A percentile compares a stretch with the other conserved stretches of the same genome.
Evolutionary conservation across 2,888 invertebrate species (phyloP).

Genomic region (Ochlodes sylvanus): DNA sequence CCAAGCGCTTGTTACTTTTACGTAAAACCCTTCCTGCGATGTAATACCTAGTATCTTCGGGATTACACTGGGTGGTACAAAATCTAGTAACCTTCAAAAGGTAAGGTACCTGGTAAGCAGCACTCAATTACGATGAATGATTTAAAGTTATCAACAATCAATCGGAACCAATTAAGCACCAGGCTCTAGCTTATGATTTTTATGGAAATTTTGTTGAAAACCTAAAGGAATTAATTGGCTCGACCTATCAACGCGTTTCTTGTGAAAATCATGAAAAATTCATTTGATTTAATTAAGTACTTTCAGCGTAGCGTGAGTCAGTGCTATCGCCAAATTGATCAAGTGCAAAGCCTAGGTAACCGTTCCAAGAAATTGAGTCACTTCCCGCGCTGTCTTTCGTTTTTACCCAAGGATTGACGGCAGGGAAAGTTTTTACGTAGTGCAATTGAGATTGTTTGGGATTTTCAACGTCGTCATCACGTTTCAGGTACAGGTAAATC

Average conservation of each 20-base stretch:
- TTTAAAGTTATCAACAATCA: background rate
- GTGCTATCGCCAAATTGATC: slow-evolving; percentile 11
- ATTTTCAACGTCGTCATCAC: no score
- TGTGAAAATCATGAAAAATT: slow-evolving; percentile 10
- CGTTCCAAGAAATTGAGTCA: slow-evolving; percentile 22
- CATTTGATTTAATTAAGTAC: slow-evolving; percentile 2
- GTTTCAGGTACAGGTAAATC: no score
- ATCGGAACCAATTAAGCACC: background rate
- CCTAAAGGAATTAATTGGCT: background rate
- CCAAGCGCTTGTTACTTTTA: no score
- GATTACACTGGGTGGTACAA: no score
- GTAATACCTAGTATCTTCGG: no score
- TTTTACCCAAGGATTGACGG: background rate
- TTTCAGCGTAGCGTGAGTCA: slow-evolving; percentile 17
- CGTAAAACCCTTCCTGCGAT: no score
- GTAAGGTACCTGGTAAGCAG: background rate
- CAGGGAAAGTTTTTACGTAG: background rate
- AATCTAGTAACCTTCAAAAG: background rate
- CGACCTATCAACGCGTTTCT: background rate
- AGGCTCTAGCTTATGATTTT: no score
- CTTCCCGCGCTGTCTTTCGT: background rate
- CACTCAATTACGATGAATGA: background rate
- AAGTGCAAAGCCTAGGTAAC: slow-evolving; percentile 9
- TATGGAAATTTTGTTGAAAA: no score
- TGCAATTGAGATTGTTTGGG: no score